A percentile compares a stretch with the other conserved stretches of the same genome.
phyloP scores from a whole-genome alignment of 2,888 invertebrate species.

The Xestia c-nigrum region DNA sequence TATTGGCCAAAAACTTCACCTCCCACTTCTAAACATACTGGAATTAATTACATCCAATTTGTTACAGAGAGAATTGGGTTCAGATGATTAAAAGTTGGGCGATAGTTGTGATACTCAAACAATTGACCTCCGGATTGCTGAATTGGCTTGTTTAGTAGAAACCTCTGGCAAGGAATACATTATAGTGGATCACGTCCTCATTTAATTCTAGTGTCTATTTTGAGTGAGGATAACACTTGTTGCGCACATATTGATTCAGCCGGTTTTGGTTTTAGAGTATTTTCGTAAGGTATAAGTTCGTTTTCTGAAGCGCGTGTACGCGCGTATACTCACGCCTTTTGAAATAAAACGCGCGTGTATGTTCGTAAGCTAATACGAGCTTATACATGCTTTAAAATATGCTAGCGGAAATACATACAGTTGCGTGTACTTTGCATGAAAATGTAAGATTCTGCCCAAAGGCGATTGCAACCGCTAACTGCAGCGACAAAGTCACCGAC shows the following conservation, averaged over 20 bases:
- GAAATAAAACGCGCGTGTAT: no score
- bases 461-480: background rate
- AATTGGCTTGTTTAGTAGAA: background rate
- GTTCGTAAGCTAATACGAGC: background rate
- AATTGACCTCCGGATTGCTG: constrained; percentile 3
- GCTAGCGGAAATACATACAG: background rate
- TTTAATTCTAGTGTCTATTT: background rate
- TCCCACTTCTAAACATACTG: constrained; percentile 28
- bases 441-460: background rate
- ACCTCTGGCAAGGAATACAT: background rate
- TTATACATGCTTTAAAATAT: background rate
- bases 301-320: background rate
- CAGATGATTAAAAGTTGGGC: constrained; percentile 48
- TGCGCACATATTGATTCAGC: background rate
- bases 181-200: background rate
- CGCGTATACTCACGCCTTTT: background rate
- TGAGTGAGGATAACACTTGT: background rate
- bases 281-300: background rate
- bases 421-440: background rate
- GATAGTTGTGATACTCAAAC: constrained; percentile 17
- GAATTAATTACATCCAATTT: constrained; percentile 50
- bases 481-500: background rate
- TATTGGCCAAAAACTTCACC: constrained; percentile 26
- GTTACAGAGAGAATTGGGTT: constrained; percentile 26
- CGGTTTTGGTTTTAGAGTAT: background rate